Percentiles rank a stretch among this genome's conserved stretches.
phyloP scores from a whole-genome alignment of 2,888 invertebrate genomes.

The Listrodromus nycthemerus region DNA sequence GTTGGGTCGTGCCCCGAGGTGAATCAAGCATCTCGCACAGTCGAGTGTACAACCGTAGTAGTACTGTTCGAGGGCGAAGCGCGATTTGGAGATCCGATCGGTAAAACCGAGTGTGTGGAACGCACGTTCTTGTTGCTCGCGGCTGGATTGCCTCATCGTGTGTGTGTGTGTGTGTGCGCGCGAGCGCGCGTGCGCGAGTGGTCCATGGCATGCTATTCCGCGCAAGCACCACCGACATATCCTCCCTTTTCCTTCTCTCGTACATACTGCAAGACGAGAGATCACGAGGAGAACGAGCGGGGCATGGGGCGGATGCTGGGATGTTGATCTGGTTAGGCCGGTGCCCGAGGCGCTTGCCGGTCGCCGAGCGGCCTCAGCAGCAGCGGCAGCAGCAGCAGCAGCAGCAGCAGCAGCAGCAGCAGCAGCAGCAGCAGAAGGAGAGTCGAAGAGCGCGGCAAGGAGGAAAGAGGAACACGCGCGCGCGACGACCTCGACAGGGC shows the following conservation, averaged over 20 bases:
- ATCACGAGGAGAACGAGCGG: constrained; percentile 62
- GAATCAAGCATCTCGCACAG: constrained; percentile 34
- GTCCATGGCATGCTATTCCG: constrained; percentile 42
- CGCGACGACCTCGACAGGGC: constrained; percentile 83
- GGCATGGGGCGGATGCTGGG: constrained; percentile 73
- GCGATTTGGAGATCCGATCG: constrained; percentile 61
- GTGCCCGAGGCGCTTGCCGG: constrained; percentile 78
- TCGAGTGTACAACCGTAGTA: constrained; percentile 20
- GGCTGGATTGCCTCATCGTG: constrained; percentile 16
- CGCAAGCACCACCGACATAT: neutral
- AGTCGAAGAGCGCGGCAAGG: constrained; percentile 34
- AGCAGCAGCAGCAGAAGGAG: constrained; percentile 64
- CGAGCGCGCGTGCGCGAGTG: neutral
- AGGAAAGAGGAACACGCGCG: constrained; percentile 68
- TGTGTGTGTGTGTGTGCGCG: neutral
- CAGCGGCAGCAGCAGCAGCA: constrained; percentile 70
- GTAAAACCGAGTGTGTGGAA: constrained; percentile 56
- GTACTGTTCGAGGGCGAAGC: constrained; percentile 40
- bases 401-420: constrained; percentile 70
- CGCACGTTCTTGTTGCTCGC: constrained; percentile 51
- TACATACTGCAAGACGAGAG: constrained; percentile 42
- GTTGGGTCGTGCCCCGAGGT: constrained; percentile 44
- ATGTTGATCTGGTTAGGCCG: constrained; percentile 82
- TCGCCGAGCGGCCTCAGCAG: constrained; percentile 75
- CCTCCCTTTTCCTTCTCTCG: constrained; percentile 39